Evolutionary conservation across 2,113 vertebrate genomes (phyloP).

Genomic region (mouse (Mus musculus)): GRCm39 chr10:45285001-45285500

Average conservation of each 20-base stretch:
- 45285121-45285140: not conserved
- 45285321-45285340: not conserved
- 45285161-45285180: slow-evolving; percentile 1
- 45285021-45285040: not conserved
- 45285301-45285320: no score
- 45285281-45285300: not conserved
- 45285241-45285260: not conserved
- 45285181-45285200: not conserved
- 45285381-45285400: not conserved
- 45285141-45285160: not conserved
- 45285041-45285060: not conserved
- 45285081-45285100: not conserved
- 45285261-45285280: not conserved
- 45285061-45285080: not conserved
- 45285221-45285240: not conserved
- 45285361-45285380: not conserved
- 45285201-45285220: not conserved
- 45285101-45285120: not conserved
- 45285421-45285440: not conserved
- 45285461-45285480: no score
- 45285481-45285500: not conserved
- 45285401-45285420: not conserved
- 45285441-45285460: not conserved
- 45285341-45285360: not conserved
- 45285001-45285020: not conserved